phyloP scores from a whole-genome alignment of 2,113 vertebrate genomes.

The Lamprologus callipterus region DNA sequence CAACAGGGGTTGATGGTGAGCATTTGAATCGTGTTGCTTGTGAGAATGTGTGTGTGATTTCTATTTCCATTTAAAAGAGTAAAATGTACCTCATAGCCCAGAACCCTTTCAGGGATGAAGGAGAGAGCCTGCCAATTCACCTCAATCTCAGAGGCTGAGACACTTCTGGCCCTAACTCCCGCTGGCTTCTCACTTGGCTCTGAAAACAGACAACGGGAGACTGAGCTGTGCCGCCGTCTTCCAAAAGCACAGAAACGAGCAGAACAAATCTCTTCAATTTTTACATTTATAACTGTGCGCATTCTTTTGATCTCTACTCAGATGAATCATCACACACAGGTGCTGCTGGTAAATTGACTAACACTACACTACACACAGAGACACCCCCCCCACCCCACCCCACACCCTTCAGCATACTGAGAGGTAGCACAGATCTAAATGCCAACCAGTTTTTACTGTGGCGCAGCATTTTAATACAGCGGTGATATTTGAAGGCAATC shows the following conservation, averaged over 20 bases:
- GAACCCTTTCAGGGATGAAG: conserved; percentile 83
- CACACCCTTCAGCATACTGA: not conserved
- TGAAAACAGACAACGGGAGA: conserved; percentile 64
- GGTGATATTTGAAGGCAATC: conserved; percentile 24
- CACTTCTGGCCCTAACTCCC: conserved; percentile 78
- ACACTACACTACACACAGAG: not conserved
- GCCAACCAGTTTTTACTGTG: conserved; percentile 25
- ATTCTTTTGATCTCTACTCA: conserved; percentile 21
- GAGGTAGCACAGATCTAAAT: conserved; percentile 45
- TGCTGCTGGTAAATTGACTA: conserved; percentile 28
- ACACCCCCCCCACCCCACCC: not conserved
- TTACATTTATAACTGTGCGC: conserved; percentile 17
- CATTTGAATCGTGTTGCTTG: conserved; percentile 26
- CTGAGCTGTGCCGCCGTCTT: conserved; percentile 14
- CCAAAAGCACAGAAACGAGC: conserved; percentile 1
- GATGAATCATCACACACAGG: conserved; percentile 39
- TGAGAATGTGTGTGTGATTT: conserved; percentile 14
- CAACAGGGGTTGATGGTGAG: conserved; percentile 46
- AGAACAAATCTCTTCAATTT: conserved; percentile 33
- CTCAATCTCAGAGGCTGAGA: conserved; percentile 85
- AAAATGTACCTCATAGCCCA: conserved; percentile 89
- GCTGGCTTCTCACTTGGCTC: conserved; percentile 83
- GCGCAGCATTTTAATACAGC: not conserved
- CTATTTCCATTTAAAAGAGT: conserved; percentile 60
- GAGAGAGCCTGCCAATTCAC: conserved; percentile 84